Evolutionary conservation across 2,797 vertebrate species (phyloP).

Genomic region (Emys orbicularis): DNA sequence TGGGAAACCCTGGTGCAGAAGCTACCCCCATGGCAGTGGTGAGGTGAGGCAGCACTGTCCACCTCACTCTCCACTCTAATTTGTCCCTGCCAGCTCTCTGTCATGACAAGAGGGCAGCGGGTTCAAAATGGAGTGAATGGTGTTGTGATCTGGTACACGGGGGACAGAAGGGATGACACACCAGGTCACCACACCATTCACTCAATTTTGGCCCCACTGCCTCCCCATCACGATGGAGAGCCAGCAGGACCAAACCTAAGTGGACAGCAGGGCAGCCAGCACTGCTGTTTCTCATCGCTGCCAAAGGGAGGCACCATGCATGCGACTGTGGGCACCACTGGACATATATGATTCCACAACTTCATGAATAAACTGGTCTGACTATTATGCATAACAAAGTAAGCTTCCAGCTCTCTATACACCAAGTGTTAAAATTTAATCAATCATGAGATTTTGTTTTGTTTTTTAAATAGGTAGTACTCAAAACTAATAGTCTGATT

Average conservation of each 20-base stretch:
- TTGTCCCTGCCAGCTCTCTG: neutral
- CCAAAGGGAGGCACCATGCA: neutral
- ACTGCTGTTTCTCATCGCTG: neutral
- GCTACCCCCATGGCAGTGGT: neutral
- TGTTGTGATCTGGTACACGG: neutral
- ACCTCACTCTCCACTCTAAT: neutral
- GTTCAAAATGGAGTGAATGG: neutral
- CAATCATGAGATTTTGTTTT: neutral
- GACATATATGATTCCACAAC: neutral
- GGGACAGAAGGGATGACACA: no score
- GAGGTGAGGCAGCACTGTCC: neutral
- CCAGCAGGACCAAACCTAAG: neutral
- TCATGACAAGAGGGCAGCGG: neutral
- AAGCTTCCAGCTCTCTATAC: neutral
- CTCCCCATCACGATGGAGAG: neutral
- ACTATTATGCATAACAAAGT: neutral
- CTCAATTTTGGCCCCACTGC: neutral
- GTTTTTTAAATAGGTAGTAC: neutral
- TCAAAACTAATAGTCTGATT: neutral
- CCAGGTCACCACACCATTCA: no score
- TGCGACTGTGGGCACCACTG: neutral
- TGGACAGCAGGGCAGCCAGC: neutral
- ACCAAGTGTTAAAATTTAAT: neutral
- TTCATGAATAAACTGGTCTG: neutral
- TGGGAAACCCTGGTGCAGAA: neutral